These are phyloP conservation scores for Pollimyrus isidori DNA, from an alignment of 2,113 vertebrate species.

Conservation along the genomic window DNA sequence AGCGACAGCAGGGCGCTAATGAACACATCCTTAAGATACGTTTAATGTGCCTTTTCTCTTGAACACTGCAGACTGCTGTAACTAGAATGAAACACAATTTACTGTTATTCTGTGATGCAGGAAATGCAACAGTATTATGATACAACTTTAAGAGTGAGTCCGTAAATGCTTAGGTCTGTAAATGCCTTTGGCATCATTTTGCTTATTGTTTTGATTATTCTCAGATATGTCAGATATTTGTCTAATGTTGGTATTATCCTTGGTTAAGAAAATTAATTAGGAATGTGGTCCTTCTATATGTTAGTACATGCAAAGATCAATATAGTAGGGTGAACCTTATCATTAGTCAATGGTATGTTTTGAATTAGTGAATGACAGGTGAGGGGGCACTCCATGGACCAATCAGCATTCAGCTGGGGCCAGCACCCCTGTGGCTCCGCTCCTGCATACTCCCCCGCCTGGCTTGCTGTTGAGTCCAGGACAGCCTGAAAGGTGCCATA, in stretches of 20 bases:
- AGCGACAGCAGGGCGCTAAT: neutral
- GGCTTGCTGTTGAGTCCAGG: neutral
- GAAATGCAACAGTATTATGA: neutral
- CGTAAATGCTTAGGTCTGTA: neutral
- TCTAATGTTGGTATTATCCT: neutral
- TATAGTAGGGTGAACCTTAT: neutral
- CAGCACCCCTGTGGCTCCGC: neutral
- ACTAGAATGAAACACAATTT: neutral
- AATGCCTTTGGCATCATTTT: neutral
- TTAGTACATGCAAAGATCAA: neutral
- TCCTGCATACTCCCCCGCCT: neutral
- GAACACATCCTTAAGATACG: neutral
- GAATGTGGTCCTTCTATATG: neutral
- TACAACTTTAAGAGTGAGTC: neutral
- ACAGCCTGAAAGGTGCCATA: neutral
- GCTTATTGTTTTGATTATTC: neutral
- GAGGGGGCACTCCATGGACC: neutral
- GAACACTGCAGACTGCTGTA: neutral
- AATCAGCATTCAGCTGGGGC: neutral
- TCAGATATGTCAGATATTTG: neutral
- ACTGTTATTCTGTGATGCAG: neutral
- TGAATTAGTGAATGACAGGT: neutral
- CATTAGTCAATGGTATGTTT: neutral
- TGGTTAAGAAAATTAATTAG: neutral
- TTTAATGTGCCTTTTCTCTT: neutral